phyloP scores from a whole-genome alignment of 2,113 vertebrate species.

The Paratilapia polleni region DNA sequence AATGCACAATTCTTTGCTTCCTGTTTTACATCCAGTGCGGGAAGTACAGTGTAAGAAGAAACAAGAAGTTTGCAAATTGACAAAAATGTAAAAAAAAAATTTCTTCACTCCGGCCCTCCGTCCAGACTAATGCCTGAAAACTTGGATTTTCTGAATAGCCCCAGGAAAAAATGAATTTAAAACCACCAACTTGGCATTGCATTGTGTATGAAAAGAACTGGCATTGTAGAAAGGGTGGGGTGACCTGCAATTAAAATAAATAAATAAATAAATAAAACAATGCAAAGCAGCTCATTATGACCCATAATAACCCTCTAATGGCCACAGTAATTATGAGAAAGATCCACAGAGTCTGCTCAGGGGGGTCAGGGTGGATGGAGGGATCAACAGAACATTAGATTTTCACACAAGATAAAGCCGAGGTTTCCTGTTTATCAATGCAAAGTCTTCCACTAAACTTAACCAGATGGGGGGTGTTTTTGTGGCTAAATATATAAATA shows the following conservation, averaged over 20 bases:
- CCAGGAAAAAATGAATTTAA: background rate
- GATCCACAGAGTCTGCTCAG: too few relatives aligned
- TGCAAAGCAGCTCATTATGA: background rate
- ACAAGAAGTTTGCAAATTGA: background rate
- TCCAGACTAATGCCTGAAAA: background rate
- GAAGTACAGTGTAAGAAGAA: background rate
- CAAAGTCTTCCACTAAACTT: too few relatives aligned
- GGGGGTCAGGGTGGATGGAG: too few relatives aligned
- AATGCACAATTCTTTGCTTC: background rate
- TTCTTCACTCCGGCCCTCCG: background rate
- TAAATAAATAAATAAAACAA: background rate
- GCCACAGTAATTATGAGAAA: background rate
- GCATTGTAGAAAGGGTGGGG: background rate
- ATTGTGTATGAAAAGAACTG: background rate
- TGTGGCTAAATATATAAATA: too few relatives aligned
- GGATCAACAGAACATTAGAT: too few relatives aligned
- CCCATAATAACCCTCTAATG: background rate
- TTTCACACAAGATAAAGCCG: too few relatives aligned
- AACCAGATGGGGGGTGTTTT: too few relatives aligned
- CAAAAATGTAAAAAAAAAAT: too few relatives aligned
- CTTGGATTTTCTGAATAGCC: background rate
- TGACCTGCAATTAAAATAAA: background rate
- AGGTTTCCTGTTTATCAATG: too few relatives aligned
- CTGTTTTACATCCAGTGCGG: background rate
- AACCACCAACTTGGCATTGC: background rate